Evolutionary conservation across 1,140 invertebrate genomes (phyloP).

Genomic region (Archivesica marissinica): DNA sequence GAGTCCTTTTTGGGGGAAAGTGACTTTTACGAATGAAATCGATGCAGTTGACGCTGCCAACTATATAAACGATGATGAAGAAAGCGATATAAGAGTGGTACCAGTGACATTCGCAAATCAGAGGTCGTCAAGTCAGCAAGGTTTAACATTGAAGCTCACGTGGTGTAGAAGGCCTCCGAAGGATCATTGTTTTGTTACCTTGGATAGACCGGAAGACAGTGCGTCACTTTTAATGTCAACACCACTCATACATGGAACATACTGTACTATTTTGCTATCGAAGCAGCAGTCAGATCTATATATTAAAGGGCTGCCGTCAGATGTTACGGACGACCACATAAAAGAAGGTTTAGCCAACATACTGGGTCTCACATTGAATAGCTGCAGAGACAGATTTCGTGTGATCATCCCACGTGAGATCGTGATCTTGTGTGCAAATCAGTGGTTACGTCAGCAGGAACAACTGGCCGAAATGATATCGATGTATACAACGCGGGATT

Average conservation of each 20-base stretch:
- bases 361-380: neutral
- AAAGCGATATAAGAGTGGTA: neutral
- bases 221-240: neutral
- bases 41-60: slow-evolving; percentile 67
- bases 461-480: slow-evolving; percentile 25
- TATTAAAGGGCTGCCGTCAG: neutral
- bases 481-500: slow-evolving; percentile 11
- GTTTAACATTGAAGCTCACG: slow-evolving; percentile 67
- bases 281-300: slow-evolving; percentile 35
- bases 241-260: neutral
- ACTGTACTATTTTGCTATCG: neutral
- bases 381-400: slow-evolving; percentile 43
- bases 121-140: slow-evolving; percentile 16
- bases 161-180: slow-evolving; percentile 70
- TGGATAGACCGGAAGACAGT: slow-evolving; percentile 20
- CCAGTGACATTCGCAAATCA: neutral
- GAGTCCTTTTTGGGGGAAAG: slow-evolving; percentile 69
- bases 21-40: slow-evolving; percentile 63
- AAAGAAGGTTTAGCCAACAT: slow-evolving; percentile 49
- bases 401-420: slow-evolving; percentile 63
- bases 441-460: neutral
- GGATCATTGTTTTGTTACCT: slow-evolving; percentile 66
- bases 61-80: slow-evolving; percentile 7
- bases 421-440: slow-evolving; percentile 1
- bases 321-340: slow-evolving; percentile 65